Evolutionary conservation across 2,797 vertebrate species (phyloP), one percentile per base, ranked within the genome.

Genomic region (Arnoldichthys spilopterus): DNA sequence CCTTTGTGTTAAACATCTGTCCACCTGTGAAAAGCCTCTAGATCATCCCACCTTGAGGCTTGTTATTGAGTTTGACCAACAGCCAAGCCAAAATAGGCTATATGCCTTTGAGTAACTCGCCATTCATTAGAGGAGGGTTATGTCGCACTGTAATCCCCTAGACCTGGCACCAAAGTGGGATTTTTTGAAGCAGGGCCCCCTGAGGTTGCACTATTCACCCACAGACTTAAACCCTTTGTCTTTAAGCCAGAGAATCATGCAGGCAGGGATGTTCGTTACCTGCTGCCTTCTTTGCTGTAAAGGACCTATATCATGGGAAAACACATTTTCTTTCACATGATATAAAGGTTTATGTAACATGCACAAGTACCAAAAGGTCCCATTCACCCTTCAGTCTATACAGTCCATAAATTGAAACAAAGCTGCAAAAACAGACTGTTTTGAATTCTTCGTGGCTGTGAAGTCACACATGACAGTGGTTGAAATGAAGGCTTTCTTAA

Each of bases 21-120:
- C 28, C 54, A 26, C 54, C 40, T 66, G 34, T 66, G 63, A 66
- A 22, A 24, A 45, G 20, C 63, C 63, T 66, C 45, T n/a, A 24
- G 12, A 22, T 12, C 22, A n/a, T 2, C 37, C 40, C 32, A 11
- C 32, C 22, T 28, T 16, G 59, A 11, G 61, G 61, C 9, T 20
- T 66, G 13, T 24, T 11, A 11, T 32, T 37, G 34, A 32, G 34
- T 15, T 6, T 18, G 40, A 18, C 22, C 40, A 24, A 47, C 12
- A 45, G 22, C 64, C 13, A 22, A 47, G 64, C 40, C 26, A 6
- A 26, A 49, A 49, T 9, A 15, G 40, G 9, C 66, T 24, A 13
- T 18, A 28, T 30, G 66, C 18, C 32, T 68, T 49, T 68, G 66
- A 68, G 47, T 49, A 68, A 68, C 66, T 68, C 43, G 43, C 40